Conservation (phyloP, 1,140 invertebrate species). For the Apis mellifera region DNA sequence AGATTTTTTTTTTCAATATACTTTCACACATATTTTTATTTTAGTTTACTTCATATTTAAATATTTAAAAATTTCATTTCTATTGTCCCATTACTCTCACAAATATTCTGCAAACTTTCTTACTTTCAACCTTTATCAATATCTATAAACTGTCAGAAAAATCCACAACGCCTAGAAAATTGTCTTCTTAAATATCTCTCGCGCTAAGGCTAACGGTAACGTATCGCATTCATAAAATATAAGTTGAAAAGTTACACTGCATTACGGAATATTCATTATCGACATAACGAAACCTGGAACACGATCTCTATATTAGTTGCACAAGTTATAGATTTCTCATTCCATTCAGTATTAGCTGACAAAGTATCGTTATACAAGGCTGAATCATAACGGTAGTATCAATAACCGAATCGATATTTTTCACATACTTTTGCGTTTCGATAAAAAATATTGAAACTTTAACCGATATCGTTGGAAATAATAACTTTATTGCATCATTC, state of each 20-base stretch:
- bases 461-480: no score
- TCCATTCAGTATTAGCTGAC: constrained; percentile 44
- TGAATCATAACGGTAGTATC: constrained; percentile 22
- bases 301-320: constrained; percentile 33
- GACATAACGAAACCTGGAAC: constrained; percentile 7
- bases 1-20: no score
- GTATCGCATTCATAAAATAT: background rate
- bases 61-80: no score
- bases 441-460: background rate
- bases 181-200: no score
- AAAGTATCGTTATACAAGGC: constrained; percentile 26
- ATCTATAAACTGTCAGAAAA: no score
- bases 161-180: no score
- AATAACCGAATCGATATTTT: background rate
- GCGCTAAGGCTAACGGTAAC: background rate
- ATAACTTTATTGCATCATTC: no score
- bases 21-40: no score
- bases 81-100: no score
- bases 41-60: no score
- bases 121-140: no score
- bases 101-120: no score
- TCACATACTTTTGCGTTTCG: background rate
- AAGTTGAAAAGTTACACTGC: constrained; percentile 2
- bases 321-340: constrained; percentile 37
- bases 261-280: background rate